Percentiles rank a stretch among this genome's conserved stretches.
These are phyloP conservation scores for Hypotaenidia philippensis DNA, from an alignment of 2,797 vertebrate genomes.

Conservation along the genomic window DNA sequence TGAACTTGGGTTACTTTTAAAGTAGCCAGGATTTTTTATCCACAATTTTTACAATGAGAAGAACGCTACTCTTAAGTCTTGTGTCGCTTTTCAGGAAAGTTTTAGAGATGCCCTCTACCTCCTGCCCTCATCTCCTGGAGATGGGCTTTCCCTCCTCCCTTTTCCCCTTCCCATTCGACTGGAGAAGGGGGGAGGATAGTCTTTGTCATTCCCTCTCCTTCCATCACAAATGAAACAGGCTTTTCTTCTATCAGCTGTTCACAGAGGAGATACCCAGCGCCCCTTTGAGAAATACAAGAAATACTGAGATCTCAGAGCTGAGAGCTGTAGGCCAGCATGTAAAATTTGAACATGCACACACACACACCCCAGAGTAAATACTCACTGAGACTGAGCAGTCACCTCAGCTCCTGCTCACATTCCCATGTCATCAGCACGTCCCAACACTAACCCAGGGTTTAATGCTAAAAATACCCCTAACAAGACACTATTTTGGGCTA, in stretches of 20 bases:
- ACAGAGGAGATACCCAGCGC: background rate
- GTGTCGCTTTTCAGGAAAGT: background rate
- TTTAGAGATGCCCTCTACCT: constrained; percentile 6
- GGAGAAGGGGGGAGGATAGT: background rate
- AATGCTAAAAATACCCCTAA: constrained; percentile 31
- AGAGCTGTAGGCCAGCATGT: background rate
- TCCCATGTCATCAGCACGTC: constrained; percentile 1
- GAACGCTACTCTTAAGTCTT: background rate
- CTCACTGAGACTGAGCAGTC: background rate
- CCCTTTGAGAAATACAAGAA: constrained; percentile 4
- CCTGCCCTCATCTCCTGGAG: background rate
- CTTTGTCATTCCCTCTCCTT: constrained; percentile 46
- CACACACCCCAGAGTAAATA: background rate
- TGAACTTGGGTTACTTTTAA: constrained; percentile 19
- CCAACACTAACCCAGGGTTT: background rate
- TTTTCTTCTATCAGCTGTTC: constrained; percentile 64
- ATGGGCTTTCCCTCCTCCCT: constrained; percentile 2
- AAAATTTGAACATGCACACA: background rate
- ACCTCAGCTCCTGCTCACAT: background rate
- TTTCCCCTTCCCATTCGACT: background rate
- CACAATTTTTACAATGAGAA: background rate
- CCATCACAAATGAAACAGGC: constrained; percentile 37
- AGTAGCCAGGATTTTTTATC: background rate
- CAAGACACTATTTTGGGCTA: background rate
- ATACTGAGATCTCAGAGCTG: background rate